Evolutionary conservation across 2,113 vertebrate species (phyloP), one percentile per base, ranked within the genome.

Genomic region (Phalacrocorax brasilianus): DNA sequence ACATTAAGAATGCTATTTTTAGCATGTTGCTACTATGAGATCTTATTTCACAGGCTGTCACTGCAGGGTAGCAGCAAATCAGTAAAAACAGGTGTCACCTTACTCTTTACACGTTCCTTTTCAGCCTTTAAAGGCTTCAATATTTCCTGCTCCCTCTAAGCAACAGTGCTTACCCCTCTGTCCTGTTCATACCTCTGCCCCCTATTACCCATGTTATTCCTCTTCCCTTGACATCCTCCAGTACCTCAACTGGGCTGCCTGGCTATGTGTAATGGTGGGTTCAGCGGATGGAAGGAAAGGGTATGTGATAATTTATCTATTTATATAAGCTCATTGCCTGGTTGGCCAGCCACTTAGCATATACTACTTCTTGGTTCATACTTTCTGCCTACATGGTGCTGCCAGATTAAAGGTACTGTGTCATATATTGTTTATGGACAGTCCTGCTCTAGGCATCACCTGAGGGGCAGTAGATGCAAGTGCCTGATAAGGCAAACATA

Each of bases 1-100:
- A 49, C 33, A 10, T 56, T 26, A 13, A 20, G 50, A 76, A 33
- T n/a, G 59, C 10, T 97, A 93, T 96, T 96, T 97, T 95, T 94
- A 92, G 63, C 27, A 11, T 14, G 49, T 81, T 77, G 85, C 86
- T 89, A 27, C 55, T 78, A 12, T 59, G 42, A 95, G 85, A 74
- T 97, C 87, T 91, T 77, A 45, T 96, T 72, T 30, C 96, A 33
- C 3, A 12, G 61, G 33, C 76, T 77, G 75, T 63, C 67, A 30
- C 40, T 67, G 53, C 82, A 83, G 55, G 49, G 50, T 47, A 33
- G 55, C 72, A 70, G 63, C 78, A 80, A n/a, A 67, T 53, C 30
- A 19, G 50, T 38, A 59, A 13, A 24, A 95, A 42, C 68, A 77
- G 76, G 40, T 89, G 52, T 91, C 65, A 68, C 47, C 32, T 78